These are phyloP conservation scores for Hemistola chrysoprasaria DNA, from an alignment of 2,888 invertebrate genomes.

Conservation along the genomic window DNA sequence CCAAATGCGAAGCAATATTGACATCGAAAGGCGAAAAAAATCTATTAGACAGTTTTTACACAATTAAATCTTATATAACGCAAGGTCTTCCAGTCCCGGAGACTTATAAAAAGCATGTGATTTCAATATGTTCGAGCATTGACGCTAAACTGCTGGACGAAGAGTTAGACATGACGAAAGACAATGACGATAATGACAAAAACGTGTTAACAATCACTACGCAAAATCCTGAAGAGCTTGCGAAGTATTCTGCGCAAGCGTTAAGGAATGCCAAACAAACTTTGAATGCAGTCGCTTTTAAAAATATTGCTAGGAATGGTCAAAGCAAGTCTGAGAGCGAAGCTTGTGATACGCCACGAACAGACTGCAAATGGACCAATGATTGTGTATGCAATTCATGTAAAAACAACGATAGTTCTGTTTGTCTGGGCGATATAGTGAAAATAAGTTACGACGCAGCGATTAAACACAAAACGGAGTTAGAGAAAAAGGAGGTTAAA, in stretches of 20 bases:
- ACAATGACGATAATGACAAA: conserved; percentile 33
- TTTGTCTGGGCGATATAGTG: conserved; percentile 54
- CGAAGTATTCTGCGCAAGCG: conserved; percentile 70
- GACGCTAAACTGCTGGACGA: conserved; percentile 65
- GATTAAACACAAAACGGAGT: conserved; percentile 35
- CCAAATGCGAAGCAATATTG: conserved; percentile 66
- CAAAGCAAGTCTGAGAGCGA: conserved; percentile 67
- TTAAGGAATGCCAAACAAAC: conserved; percentile 66
- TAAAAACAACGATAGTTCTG: conserved; percentile 46
- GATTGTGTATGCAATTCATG: conserved; percentile 64
- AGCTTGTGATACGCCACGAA: conserved; percentile 63
- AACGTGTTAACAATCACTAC: conserved; percentile 37
- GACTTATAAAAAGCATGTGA: conserved; percentile 65
- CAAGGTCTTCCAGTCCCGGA: conserved; percentile 68
- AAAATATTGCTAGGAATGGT: conserved; percentile 57
- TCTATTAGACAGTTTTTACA: conserved; percentile 65
- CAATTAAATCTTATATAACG: conserved; percentile 66
- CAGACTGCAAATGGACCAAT: conserved; percentile 69
- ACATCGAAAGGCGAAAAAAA: conserved; percentile 66
- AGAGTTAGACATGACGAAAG: conserved; percentile 51
- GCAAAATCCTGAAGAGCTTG: conserved; percentile 59
- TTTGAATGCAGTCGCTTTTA: conserved; percentile 64
- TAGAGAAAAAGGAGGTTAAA: conserved; percentile 40
- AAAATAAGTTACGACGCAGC: conserved; percentile 56
- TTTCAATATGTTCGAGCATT: conserved; percentile 66